phyloP scores from a whole-genome alignment of 2,888 invertebrate genomes.

The Hipparchia sbordonii region DNA sequence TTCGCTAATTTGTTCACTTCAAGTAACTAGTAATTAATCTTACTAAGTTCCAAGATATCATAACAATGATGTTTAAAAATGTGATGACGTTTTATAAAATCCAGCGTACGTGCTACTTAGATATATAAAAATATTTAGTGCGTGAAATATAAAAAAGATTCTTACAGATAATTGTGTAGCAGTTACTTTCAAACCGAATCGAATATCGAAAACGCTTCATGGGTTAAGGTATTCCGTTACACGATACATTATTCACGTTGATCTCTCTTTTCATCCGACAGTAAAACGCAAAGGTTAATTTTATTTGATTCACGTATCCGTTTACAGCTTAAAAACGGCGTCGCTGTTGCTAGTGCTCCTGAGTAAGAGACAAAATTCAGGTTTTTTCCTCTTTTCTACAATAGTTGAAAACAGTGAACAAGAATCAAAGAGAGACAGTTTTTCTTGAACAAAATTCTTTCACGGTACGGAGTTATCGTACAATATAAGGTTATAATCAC shows the following conservation, averaged over 20 bases:
- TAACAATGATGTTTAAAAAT: not conserved
- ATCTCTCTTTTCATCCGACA: constrained; percentile 17
- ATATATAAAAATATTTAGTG: constrained; percentile 36
- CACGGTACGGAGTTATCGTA: not conserved
- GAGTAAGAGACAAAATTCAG: not conserved
- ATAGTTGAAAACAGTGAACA: not conserved
- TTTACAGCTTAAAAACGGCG: constrained; percentile 1
- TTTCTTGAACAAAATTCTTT: too few species aligned
- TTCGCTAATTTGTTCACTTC: not conserved
- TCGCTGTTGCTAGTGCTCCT: not conserved
- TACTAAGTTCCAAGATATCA: not conserved
- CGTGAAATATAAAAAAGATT: constrained; percentile 36
- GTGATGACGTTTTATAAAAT: constrained; percentile 15
- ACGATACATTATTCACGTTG: constrained; percentile 24
- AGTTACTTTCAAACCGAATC: constrained; percentile 35
- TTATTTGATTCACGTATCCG: not conserved
- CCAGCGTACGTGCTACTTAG: constrained; percentile 23
- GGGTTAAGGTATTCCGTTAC: constrained; percentile 34
- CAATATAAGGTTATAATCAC: too few species aligned
- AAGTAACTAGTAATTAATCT: not conserved
- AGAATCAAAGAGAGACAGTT: not conserved
- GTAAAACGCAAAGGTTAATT: constrained; percentile 6
- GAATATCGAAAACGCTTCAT: constrained; percentile 34
- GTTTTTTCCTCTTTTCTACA: too few species aligned
- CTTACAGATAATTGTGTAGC: constrained; percentile 34